phyloP scores from a whole-genome alignment of 2,888 invertebrate species.

The Andrena marginata region DNA sequence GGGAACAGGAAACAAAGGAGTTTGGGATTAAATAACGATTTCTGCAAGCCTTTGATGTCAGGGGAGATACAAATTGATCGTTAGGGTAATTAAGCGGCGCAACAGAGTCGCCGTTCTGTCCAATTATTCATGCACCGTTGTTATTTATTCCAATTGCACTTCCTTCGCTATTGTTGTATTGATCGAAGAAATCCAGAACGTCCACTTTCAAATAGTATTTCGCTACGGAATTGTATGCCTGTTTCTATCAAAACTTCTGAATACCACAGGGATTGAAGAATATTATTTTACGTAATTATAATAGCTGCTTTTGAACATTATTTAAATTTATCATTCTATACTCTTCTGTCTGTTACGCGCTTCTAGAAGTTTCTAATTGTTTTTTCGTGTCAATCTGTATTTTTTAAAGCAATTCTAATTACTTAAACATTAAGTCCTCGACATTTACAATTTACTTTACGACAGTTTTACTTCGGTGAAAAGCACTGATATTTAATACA shows the following conservation, averaged over 20 bases:
- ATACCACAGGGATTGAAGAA: too few species aligned
- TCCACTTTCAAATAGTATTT: not conserved
- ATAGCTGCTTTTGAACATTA: too few species aligned
- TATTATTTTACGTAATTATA: too few species aligned
- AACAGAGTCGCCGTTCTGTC: constrained; percentile 2
- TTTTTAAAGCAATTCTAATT: not conserved
- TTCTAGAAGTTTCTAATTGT: too few species aligned
- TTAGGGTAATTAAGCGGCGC: constrained; percentile 5
- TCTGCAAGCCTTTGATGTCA: not conserved
- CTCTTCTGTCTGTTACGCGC: too few species aligned
- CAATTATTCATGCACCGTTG: constrained; percentile 18
- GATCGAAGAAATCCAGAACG: not conserved
- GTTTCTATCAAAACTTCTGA: too few species aligned
- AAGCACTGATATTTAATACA: too few species aligned
- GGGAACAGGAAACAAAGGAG: not conserved
- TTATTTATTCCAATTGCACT: not conserved
- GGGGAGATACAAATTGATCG: constrained; percentile 4
- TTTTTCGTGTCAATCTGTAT: not conserved
- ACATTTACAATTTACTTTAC: too few species aligned
- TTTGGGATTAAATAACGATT: not conserved
- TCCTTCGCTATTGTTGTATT: not conserved
- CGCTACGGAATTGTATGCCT: not conserved
- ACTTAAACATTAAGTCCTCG: too few species aligned
- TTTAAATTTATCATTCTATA: too few species aligned
- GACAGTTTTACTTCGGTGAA: too few species aligned